Evolutionary conservation across 2,113 vertebrate species (phyloP), one percentile per base, ranked within the genome.

Genomic region (Phasianus colchicus): DNA sequence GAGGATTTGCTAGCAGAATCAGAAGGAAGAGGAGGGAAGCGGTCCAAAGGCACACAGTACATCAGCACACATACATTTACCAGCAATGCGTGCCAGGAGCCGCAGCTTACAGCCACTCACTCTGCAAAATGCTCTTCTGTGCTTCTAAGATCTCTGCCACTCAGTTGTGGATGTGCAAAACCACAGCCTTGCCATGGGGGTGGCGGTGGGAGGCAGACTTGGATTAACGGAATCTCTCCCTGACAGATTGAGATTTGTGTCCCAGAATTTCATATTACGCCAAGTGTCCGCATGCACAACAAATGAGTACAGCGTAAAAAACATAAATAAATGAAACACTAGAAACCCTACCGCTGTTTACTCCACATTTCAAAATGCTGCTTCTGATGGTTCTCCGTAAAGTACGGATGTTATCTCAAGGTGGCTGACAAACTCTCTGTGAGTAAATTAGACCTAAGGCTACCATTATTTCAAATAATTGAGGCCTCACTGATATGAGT

Each of bases 21-120:
- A 18, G n/a, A 27, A 70, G 60, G 32, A 47, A 43, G 11, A 5
- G 25, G 21, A 27, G 24, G 12, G 25, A 60, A 60, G 40, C 0
- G 0, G 16, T 29, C 34, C 11, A 47, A 36, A 17, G 0, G 0
- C 16, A 66, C 0, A 0, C 1, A 38, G 57, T 38, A 71, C 5
- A 15, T 7, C 32, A 65, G 70, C 55, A 69, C 16, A 40, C 0
- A 80, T 6, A 1, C 30, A 61, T 29, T 71, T 58, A 45, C 40
- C 65, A 54, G 22, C 43, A 60, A 86, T 78, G 91, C 34, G 27
- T 0, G 21, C 42, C 63, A 77, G 75, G 76, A 83, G 79, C 45
- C 42, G 42, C 0, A 0, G 75, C 42, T 60, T 74, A 63, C 69
- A 90, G 72, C 87, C 91, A 85, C 79, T 88, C 86, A 86, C 0